Evolutionary conservation across 2,797 vertebrate species (phyloP), one percentile per base, ranked within the genome.

Genomic region (Tadarida brasiliensis): DNA sequence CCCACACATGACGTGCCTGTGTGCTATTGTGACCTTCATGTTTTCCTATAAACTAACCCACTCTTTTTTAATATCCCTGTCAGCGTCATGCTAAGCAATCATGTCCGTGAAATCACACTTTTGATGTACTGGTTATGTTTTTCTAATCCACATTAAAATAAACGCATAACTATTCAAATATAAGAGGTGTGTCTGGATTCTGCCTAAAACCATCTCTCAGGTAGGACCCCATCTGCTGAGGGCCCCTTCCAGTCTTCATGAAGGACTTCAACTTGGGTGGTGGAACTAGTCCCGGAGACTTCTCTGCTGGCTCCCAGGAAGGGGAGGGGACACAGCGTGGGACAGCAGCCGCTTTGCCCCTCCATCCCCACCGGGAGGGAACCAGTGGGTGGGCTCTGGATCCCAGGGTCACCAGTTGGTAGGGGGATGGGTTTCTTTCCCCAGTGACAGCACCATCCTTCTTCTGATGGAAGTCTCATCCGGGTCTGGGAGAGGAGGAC

Each of bases 121-220:
- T 96, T 96, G 96, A 96, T 96, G 95, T 47, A 90, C 94, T 63
- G 90, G 67, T 59, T 96, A 47, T 95, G 90, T 95, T 96, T 96
- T 96, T 89, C 88, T n/a, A 94, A 78, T 77, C 94, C 67, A 95
- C 96, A 93, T 91, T 95, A 96, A 95, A 96, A 97, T 96, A 95
- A 92, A 94, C 73, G 94, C 88, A 51, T 76, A 67, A 78, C 90
- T 85, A 87, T 93, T 73, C 96, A 95, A 93, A 76, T n/a, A 28
- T 39, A 93, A 96, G 81, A 94, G 84, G 76, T 76, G 87, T 94
- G 47, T 77, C 83, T 89, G 61, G 35, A 59, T 83, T 90, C 89
- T 73, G 76, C 78, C 94, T 94, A 8, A 92, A 70, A 61, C 24
- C 63, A 14, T 70, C 87, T 95, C 94, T 73, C 24, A 47, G 71